Evolutionary conservation across 2,113 vertebrate species (phyloP).

Genomic region (Aptenodytes patagonicus): DNA sequence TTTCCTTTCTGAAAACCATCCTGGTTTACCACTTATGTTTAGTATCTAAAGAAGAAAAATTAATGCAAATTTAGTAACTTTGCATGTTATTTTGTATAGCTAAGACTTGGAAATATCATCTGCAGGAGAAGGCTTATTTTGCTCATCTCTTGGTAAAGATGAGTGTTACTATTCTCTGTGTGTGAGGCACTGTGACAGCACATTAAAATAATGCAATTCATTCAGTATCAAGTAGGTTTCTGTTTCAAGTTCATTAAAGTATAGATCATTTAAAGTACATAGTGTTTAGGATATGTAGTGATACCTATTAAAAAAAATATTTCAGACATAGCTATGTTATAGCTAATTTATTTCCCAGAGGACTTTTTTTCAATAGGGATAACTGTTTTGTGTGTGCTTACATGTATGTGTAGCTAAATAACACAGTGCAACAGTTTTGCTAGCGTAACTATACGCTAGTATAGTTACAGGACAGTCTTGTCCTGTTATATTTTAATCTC

Average conservation of each 20-base stretch:
- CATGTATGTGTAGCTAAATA: background rate
- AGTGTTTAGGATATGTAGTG: background rate
- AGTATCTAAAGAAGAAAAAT: background rate
- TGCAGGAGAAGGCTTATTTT: background rate
- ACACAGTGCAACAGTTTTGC: background rate
- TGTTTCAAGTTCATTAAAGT: background rate
- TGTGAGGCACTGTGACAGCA: background rate
- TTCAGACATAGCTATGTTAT: background rate
- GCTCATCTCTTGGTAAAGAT: background rate
- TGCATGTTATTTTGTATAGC: background rate
- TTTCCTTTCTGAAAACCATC: background rate
- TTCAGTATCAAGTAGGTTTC: background rate
- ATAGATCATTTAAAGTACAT: background rate
- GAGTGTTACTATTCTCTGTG: background rate
- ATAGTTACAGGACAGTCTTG: background rate
- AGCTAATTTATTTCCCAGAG: background rate
- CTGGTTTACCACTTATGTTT: background rate
- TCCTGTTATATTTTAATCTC: background rate
- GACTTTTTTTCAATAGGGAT: background rate
- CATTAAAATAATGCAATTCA: background rate
- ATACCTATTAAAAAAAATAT: background rate
- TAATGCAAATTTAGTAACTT: background rate
- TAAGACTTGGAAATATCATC: background rate
- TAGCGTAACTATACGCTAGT: background rate
- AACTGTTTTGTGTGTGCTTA: background rate